Base-by-base conservation (phyloP, 2,113 vertebrate species). In the Megatriorchis doriae region DNA sequence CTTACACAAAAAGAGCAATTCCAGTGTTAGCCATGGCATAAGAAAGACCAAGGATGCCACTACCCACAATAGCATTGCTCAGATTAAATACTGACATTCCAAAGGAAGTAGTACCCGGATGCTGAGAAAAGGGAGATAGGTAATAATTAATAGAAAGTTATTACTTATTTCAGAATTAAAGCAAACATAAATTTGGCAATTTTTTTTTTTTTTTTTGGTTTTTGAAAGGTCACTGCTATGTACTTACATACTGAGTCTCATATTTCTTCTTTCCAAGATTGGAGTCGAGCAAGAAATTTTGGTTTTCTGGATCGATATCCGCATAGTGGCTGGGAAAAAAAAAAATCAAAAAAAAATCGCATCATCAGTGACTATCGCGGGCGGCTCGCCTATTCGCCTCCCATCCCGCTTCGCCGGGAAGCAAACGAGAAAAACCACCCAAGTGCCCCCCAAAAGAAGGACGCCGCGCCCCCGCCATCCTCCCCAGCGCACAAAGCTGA, bases 71-170 rank as follows among this genome's bases (percentile, higher is more conserved):
- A 97, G 99, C 99, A 97, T 99, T 99, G 96, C 99, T 99, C 97
- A 99, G 98, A 97, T 99, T 99, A 98, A 99, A 99, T 92, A 99
- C 99, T 59, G 99, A 99, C 99, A 99, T 99, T 96, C 99, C 99
- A 70, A 99, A 99, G 79, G 99, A 99, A 70, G 99, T 99, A 42
- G 98, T 99, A 90, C 99, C 99, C 67, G 99, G 98, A 97, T 99
- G 98, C 99, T 99, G 96, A 45, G 79, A 81, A 97, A 93, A 95
- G 48, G 81, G 75, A 98, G 42, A 97, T 52, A 98, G 75, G 40
- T 52, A 65, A 68, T 34, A 20, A 90, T 96, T 89, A 95, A 68
- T 3, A 86, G 45, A 95, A 92, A 96, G 96, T 81, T 92, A 93
- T 68, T 13, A 80, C 36, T 63, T 40, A 71, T 25, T 48, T 73